Evolutionary conservation across 2,797 vertebrate genomes (phyloP).

Genomic region (Limosa lapponica): DNA sequence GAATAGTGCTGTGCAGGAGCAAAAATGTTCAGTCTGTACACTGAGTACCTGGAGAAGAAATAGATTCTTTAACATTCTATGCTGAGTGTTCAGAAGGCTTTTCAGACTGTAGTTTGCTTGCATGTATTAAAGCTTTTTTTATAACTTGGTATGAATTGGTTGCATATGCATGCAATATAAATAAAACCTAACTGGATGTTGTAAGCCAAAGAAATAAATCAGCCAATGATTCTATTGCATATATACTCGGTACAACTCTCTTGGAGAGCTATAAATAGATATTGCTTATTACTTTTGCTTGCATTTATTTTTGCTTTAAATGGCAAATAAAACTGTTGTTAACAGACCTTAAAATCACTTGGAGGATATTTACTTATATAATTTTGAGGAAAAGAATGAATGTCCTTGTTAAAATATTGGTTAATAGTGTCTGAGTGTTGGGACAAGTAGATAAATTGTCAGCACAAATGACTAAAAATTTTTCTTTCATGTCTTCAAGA

Average conservation of each 20-base stretch:
- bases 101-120: background rate
- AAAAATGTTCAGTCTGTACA: background rate
- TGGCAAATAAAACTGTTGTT: background rate
- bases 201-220: background rate
- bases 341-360: background rate
- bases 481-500: background rate
- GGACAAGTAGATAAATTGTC: background rate
- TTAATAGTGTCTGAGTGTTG: background rate
- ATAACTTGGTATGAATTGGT: background rate
- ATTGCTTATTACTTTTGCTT: constrained; percentile 11
- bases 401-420: background rate
- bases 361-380: background rate
- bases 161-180: background rate
- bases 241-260: background rate
- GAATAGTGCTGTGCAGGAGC: background rate
- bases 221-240: background rate
- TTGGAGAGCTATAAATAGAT: constrained; percentile 11
- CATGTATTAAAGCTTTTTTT: background rate
- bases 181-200: constrained; percentile 6
- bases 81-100: background rate
- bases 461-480: background rate
- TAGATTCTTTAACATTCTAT: background rate
- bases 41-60: background rate
- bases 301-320: background rate
- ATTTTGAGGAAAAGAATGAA: background rate